A percentile compares a stretch with the other conserved stretches of the same genome.
These are phyloP conservation scores for Dinoponera quadriceps DNA, from an alignment of 1,140 invertebrate genomes.

Conservation along the genomic window DNA sequence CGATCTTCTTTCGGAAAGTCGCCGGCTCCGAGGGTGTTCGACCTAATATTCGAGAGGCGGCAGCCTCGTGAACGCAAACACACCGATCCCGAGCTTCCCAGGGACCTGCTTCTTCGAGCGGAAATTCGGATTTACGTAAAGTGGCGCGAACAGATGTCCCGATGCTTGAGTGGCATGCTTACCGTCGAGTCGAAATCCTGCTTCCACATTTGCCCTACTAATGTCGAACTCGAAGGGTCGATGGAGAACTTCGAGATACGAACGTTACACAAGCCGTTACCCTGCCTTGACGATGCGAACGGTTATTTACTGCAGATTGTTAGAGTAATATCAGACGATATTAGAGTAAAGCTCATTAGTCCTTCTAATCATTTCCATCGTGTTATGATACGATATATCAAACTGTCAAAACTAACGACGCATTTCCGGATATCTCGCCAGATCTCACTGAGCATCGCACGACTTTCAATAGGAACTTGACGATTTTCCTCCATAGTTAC, in stretches of 20 bases:
- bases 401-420: not conserved
- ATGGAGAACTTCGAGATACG: no score
- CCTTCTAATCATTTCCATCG: no score
- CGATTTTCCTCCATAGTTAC: constrained; percentile 2
- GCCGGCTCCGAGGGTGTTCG: constrained; percentile 11
- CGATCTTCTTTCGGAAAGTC: constrained; percentile 16
- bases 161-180: no score
- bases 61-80: not conserved
- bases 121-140: constrained; percentile 31
- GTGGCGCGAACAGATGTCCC: constrained; percentile 26
- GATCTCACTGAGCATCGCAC: not conserved
- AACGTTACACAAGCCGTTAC: no score
- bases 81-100: not conserved
- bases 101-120: constrained; percentile 23
- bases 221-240: no score
- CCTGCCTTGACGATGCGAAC: no score
- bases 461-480: constrained; percentile 21
- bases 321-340: no score
- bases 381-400: no score
- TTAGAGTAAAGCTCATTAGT: no score
- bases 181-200: no score
- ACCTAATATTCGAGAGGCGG: not conserved
- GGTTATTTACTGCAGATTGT: no score
- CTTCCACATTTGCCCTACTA: no score
- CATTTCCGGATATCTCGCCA: not conserved